Percentiles rank a stretch among this genome's conserved stretches.
Conservation (phyloP, 2,888 invertebrate species). For the Seira sanloemensis region DNA sequence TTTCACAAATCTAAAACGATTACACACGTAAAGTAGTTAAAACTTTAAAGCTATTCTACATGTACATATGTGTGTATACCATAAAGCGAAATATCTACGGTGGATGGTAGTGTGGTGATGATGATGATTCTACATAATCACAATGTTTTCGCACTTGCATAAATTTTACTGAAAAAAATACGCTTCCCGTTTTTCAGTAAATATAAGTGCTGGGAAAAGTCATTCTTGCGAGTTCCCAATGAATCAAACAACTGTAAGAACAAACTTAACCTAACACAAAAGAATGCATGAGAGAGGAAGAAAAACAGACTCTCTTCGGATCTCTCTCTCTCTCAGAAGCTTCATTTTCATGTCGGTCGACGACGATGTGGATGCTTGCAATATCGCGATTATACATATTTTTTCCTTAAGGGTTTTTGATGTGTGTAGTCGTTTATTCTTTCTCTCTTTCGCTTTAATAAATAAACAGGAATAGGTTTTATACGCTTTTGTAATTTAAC, state of each 20-base stretch:
- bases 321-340: no score
- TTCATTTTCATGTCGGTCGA: no score
- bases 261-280: conserved; percentile 6
- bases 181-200: conserved; percentile 31
- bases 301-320: conserved; percentile 24
- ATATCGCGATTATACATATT: no score
- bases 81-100: no score
- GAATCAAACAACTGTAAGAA: conserved; percentile 26
- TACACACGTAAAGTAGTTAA: no score
- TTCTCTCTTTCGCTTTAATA: neutral
- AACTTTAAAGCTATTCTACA: no score
- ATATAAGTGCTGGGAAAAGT: conserved; percentile 60
- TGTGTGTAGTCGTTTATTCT: no score
- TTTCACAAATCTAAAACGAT: neutral
- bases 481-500: neutral
- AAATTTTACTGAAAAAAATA: neutral
- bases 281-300: conserved; percentile 30
- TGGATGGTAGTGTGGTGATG: no score
- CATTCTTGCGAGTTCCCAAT: conserved; percentile 60
- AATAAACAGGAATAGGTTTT: conserved; percentile 5
- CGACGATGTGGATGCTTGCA: neutral
- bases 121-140: neutral
- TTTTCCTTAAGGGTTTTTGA: no score
- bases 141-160: neutral
- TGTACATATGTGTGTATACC: neutral